Base-by-base conservation (phyloP, 1,140 invertebrate species). In the Drosophila arizonae region DNA sequence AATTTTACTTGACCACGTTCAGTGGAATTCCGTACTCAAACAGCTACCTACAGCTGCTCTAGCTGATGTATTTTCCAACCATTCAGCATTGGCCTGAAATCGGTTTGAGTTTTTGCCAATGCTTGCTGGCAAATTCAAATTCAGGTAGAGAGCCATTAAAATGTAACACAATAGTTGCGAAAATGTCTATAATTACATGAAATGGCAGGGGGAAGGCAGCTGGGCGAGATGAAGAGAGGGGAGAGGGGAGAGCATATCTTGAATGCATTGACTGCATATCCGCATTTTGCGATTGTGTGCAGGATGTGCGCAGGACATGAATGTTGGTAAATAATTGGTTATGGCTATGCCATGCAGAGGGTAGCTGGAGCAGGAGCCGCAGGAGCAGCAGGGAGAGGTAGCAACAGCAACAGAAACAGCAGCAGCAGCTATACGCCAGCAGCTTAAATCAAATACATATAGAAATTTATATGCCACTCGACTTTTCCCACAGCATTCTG, bases 271-370 rank as follows among this genome's bases (percentile, higher is more conserved):
- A 74, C 81, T 85, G 81, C 81, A 75, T 69, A 76, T 85, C 81
- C 78, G 81, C 86, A 66, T 66, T 66, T 51, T 72, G 56, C 70
- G 41, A 48, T 45, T 50, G 36, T 57, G 24, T 21, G 46, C 75
- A 85, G 81, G 77, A 79, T 76, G 73, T 80, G 52, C 62, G 52
- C 62, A 39, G 51, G 72, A 58, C 21, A 63, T 36, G 81, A 77
- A 75, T 81, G 79, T 85, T 78, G 81, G 82, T 70, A 81, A 87
- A 87, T 87, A 78, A 85, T 85, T 85, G 81, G 81, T 85, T 87
- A 85, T 76, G 82, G 82, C 48, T 77, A 81, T 64, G 55, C 67
- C 64, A 56, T 60, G 41, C 13, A 61, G 63, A 24, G 46, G 56
- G 65, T 33, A 56, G 63, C 63, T 46, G 48, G 0, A 3, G 9